Base-by-base conservation (phyloP, 2,113 vertebrate genomes). In the Carlito syrichta region DNA sequence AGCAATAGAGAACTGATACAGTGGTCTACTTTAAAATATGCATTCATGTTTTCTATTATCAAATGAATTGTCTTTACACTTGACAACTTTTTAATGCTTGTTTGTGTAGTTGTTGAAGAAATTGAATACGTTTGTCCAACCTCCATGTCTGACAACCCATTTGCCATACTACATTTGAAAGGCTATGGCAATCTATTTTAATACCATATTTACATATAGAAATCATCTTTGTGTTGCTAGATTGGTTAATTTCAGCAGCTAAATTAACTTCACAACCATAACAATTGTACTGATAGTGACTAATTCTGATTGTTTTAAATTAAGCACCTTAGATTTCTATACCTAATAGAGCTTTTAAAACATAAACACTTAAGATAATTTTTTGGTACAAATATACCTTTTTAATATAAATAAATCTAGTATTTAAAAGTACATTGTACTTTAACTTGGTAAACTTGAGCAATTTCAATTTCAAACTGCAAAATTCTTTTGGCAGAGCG, bases 161-260 rank as follows among this genome's bases (percentile, higher is more conserved):
- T 94, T 91, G 74, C 66, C 30, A 73, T 7, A 77, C 40, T 96
- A 14, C 77, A 85, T 71, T 92, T 54, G 38, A 89, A 94, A 96
- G 54, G 38, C 87, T 74, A 68, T 48, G 82, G 27, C 60, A 88
- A 43, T 97, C 94, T 97, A 93, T 93, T 98, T 97, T 95, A 94
- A 98, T 93, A 81, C 30, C 83, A 63, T 86, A 96, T 97, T 96
- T 97, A 95, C 89, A 95, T 95, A 74, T 86, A 93, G 82, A 96
- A 96, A 96, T 96, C 82, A 89, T 93, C 79, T 68, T 93, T 71
- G 14, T 50, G 82, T 85, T 95, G 54, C 93, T 95, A 78, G 89
- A 83, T 95, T 96, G 78, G 85, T 91, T 96, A 93, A 96, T 98
- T 96, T 97, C 91, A 97, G 82, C 88, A 95, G 91, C 91, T 91